phyloP scores from a whole-genome alignment of 2,888 invertebrate genomes.

The Epirrita christyi region DNA sequence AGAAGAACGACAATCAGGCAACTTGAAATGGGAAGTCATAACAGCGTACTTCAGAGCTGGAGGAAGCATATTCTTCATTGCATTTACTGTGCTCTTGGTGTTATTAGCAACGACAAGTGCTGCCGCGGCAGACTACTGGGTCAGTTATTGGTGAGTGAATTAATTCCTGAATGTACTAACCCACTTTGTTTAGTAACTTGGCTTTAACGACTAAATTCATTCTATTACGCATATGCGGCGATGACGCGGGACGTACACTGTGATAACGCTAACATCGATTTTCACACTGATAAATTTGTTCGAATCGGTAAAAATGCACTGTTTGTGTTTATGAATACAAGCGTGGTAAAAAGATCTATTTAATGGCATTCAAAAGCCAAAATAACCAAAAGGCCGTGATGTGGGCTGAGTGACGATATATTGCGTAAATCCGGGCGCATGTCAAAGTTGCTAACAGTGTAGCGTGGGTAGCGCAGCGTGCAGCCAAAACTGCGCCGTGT shows the following conservation, averaged over 20 bases:
- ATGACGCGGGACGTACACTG: too few relatives aligned
- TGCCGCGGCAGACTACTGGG: slow-evolving; percentile 88
- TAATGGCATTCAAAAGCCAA: too few relatives aligned
- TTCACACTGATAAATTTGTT: too few relatives aligned
- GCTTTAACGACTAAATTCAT: too few relatives aligned
- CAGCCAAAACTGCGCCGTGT: background rate
- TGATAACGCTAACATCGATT: too few relatives aligned
- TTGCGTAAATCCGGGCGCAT: background rate
- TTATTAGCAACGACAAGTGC: slow-evolving; percentile 85
- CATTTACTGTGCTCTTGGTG: slow-evolving; percentile 57
- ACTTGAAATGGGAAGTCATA: slow-evolving; percentile 70
- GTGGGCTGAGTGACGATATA: background rate
- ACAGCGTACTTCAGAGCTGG: slow-evolving; percentile 68
- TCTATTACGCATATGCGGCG: too few relatives aligned
- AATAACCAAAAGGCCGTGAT: too few relatives aligned
- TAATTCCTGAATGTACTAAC: too few relatives aligned
- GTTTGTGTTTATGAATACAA: too few relatives aligned
- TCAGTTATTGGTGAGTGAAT: slow-evolving; percentile 86
- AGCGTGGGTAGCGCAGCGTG: background rate
- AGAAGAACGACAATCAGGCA: slow-evolving; percentile 72
- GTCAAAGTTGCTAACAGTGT: background rate
- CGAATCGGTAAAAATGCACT: too few relatives aligned
- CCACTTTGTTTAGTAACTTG: too few relatives aligned
- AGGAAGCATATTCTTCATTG: slow-evolving; percentile 60
- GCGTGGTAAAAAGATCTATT: too few relatives aligned